phyloP scores from a whole-genome alignment of 2,888 invertebrate species.

The Scaeva pyrastri region DNA sequence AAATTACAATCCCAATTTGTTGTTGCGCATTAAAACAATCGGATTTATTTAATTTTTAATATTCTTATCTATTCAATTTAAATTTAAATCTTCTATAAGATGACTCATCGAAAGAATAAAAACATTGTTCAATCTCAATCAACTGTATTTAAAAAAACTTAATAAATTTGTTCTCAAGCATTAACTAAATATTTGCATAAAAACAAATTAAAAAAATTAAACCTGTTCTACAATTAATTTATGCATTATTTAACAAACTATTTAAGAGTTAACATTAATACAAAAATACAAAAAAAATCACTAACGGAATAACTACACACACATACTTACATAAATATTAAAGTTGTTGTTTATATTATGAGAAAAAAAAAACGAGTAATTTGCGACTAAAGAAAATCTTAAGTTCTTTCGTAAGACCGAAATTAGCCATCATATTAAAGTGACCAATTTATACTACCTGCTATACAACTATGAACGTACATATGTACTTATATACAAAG shows the following conservation, averaged over 20 bases:
- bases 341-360: neutral
- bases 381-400: constrained; percentile 8
- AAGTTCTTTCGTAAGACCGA: constrained; percentile 42
- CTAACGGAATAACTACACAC: neutral
- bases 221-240: constrained; percentile 20
- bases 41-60: no score
- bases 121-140: neutral
- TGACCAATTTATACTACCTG: constrained; percentile 12
- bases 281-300: neutral
- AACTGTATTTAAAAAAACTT: neutral
- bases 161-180: neutral
- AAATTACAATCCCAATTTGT: no score
- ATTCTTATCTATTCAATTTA: no score
- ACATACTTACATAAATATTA: no score
- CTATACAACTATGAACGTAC: no score
- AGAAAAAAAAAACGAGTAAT: neutral
- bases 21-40: no score
- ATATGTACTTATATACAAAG: neutral
- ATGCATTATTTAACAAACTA: constrained; percentile 16
- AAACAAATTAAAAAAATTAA: constrained; percentile 13
- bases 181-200: neutral
- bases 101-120: constrained; percentile 18
- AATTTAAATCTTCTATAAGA: no score
- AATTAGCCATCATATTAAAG: constrained; percentile 41
- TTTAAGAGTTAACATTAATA: neutral